A percentile compares a stretch with the other conserved stretches of the same genome.
Conservation (phyloP, 1,140 invertebrate genomes). For the Microplitis mediator region DNA sequence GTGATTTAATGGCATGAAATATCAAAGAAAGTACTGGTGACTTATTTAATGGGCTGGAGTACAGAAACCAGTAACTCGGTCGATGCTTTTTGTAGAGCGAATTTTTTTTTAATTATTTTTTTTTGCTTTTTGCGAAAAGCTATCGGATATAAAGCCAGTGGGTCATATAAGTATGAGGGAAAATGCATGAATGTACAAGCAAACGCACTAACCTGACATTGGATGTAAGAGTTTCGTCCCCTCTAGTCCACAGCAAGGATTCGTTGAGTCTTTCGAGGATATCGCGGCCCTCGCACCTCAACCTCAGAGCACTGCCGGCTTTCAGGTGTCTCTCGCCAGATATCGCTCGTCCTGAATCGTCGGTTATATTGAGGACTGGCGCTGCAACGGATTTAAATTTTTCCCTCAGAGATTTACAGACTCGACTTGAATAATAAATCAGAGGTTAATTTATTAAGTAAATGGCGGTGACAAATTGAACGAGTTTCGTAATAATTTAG, state of each 20-base stretch:
- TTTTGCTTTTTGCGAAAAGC: neutral
- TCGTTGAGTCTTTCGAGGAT: constrained; percentile 57
- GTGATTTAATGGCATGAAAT: too few relatives aligned
- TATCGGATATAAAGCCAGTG: neutral
- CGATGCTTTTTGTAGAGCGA: too few relatives aligned
- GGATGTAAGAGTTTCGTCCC: constrained; percentile 55
- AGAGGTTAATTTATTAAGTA: too few relatives aligned
- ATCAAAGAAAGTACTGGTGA: too few relatives aligned
- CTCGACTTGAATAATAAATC: too few relatives aligned
- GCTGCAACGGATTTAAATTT: constrained; percentile 48
- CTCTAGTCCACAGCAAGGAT: constrained; percentile 59
- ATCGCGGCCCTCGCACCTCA: constrained; percentile 62
- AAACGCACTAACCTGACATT: constrained; percentile 56
- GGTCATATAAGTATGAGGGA: neutral
- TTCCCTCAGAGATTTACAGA: neutral
- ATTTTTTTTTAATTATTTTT: too few relatives aligned
- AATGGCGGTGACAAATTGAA: too few relatives aligned
- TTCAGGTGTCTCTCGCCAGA: constrained; percentile 62
- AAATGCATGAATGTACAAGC: neutral
- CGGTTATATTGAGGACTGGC: constrained; percentile 64
- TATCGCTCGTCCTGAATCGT: constrained; percentile 62
- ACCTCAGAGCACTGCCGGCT: constrained; percentile 62
- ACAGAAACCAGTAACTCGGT: too few relatives aligned
- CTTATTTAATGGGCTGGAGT: too few relatives aligned
- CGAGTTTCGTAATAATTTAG: too few relatives aligned